Base-by-base conservation (phyloP, 2,797 vertebrate species). In the Sebastes itinus region DNA sequence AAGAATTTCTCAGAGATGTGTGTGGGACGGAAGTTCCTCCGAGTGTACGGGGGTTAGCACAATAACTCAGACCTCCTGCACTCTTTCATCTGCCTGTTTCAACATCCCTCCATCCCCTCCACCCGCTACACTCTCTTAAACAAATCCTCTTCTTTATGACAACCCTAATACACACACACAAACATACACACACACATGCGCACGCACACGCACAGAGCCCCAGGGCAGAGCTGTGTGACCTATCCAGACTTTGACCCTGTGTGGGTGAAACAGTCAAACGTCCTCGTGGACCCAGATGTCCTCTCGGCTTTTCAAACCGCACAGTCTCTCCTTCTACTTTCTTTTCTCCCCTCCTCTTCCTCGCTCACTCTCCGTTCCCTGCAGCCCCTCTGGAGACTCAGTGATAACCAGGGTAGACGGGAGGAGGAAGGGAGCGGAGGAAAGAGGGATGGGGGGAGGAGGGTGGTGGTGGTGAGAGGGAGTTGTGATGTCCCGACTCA, bases 401-500 rank as follows among this genome's bases (percentile, higher is more conserved):
- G 90, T 91, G 91, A 93, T 94, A 93, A 95, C 93, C 86, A 87
- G 84, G 80, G 87, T 79, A 77, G 92, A 90, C 87, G 81, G 88
- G 87, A 84, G 89, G 90, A 95, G 94, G 92, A 94, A 94, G 90
- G 84, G 92, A 90, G 89, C 52, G 60, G 85, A 93, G 88, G 92
- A 86, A 92, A 72, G 88, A 86, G 85, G 77, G 85, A 28, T 63
- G 73, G 81, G 33, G 74, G 23, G 27, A 22, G 5, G 60, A 38
- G 33, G 62, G 35, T 14, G 22, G 71, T n/a, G 71, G 77, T 49
- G 73, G 79, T 59, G 89, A 81, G 85, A 82, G 84, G 86, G 90
- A 84, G 92, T 86, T 93, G 91, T 85, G 93, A 95, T 95, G 93
- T 95, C 92, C 94, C 92, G 92, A 95, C 94, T 95, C 92, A 95